Conservation (phyloP, 2,797 vertebrate genomes). For the Morelia viridis region DNA sequence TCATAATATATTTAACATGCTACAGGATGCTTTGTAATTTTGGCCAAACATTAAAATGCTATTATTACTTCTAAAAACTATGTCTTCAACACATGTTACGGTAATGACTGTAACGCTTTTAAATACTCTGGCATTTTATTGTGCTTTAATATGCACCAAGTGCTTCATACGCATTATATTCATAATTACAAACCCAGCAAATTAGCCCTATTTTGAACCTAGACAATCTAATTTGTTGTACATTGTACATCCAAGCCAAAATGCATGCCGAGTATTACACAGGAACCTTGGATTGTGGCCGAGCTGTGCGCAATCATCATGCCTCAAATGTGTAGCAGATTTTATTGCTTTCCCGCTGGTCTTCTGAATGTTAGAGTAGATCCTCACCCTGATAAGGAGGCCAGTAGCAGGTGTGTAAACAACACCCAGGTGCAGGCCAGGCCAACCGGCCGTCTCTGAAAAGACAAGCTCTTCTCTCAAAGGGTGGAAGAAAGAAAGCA, state of each 20-base stretch:
- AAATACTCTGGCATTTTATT: background rate
- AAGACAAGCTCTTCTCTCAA: background rate
- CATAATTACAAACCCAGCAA: background rate
- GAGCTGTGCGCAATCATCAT: background rate
- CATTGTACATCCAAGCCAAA: background rate
- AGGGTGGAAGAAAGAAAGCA: background rate
- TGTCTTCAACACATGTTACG: background rate
- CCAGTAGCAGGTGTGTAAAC: background rate
- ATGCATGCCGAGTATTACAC: background rate
- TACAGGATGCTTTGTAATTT: background rate
- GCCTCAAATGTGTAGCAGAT: background rate
- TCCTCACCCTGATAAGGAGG: background rate
- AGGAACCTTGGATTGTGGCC: background rate
- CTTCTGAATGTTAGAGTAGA: background rate
- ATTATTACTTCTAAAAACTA: background rate
- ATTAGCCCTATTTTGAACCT: background rate
- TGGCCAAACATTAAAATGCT: background rate
- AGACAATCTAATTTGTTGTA: background rate
- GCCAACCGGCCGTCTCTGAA: background rate
- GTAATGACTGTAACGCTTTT: no score
- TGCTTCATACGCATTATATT: background rate
- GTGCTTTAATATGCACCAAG: background rate
- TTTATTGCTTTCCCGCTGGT: background rate
- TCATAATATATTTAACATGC: background rate
- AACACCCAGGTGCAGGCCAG: background rate